These are phyloP conservation scores for Siniperca knerii DNA, from an alignment of 2,113 vertebrate species.

Conservation along the genomic window DNA sequence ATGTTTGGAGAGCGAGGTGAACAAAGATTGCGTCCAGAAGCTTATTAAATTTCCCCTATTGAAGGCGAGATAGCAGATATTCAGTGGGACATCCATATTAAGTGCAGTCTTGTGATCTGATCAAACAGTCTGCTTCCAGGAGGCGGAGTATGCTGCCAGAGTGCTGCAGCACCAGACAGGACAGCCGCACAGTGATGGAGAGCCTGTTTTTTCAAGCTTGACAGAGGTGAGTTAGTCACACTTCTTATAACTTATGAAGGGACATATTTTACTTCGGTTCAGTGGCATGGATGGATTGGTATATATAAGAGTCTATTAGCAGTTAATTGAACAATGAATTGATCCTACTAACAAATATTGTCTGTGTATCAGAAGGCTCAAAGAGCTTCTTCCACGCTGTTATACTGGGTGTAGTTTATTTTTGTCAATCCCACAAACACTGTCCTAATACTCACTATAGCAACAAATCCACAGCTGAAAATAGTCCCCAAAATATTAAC, in stretches of 20 bases:
- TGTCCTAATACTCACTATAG: not conserved
- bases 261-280: not conserved
- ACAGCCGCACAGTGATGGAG: constrained; percentile 30
- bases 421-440: not conserved
- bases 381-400: not conserved
- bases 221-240: constrained; percentile 49
- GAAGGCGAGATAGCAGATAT: constrained; percentile 8
- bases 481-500: not conserved
- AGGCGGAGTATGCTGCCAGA: constrained; percentile 8
- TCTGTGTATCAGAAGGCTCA: no score
- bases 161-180: not conserved
- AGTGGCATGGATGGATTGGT: no score
- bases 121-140: constrained; percentile 43
- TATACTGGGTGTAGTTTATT: not conserved
- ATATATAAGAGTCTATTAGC: no score
- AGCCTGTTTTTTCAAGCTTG: not conserved
- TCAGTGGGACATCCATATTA: not conserved
- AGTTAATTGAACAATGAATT: no score
- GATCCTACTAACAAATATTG: no score
- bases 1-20: constrained; percentile 76
- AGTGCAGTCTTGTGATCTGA: constrained; percentile 9
- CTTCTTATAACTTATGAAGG: not conserved
- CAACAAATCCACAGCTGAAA: not conserved
- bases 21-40: constrained; percentile 41
- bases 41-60: constrained; percentile 81